Base-by-base conservation (phyloP, 2,113 vertebrate species). In the Aythya baeri region DNA sequence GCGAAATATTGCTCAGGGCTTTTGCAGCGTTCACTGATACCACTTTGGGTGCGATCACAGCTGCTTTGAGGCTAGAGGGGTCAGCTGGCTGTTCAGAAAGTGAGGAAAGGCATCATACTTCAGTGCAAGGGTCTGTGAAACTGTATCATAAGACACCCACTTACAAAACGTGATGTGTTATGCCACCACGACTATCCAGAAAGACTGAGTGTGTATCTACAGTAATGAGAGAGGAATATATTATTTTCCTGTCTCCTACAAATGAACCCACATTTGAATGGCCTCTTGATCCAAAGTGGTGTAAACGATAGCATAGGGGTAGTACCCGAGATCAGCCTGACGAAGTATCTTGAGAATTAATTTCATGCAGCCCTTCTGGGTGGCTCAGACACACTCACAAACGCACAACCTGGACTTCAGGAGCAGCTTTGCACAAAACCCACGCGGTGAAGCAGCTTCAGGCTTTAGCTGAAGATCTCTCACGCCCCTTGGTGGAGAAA, bases 401-500 rank as follows among this genome's bases (percentile, higher is more conserved):
- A 61, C 5, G 3, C 13, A 8, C 11, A 16, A 38, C 17, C 49
- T 34, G 54, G 22, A 22, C 26, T 36, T 54, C 8, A 21, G n/a
- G 50, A 62, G 77, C 0, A 76, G 32, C 18, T 65, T 78, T 41
- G 57, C 20, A 55, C 14, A 55, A 55, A 55, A 55, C 26, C 7
- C 26, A 20, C 6, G 22, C 49, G 1, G 34, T 25, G 31, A 59
- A 75, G 59, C 1, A 44, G 15, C 32, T 68, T 38, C 36, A 58
- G 36, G n/a, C 58, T 92, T 89, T 57, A 87, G 54, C 75, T 67
- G 62, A 84, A 95, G 95, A 67, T 61, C 95, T 96, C 55, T 61
- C n/a, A 10, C 73, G 95, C 96, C 97, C 38, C 95, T 94, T 94
- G 92, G 91, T 96, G 97, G 97, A 93, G 68, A 91, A 89, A 44